Evolutionary conservation across 2,113 vertebrate species (phyloP).

Genomic region (Microtus ochrogaster): DNA sequence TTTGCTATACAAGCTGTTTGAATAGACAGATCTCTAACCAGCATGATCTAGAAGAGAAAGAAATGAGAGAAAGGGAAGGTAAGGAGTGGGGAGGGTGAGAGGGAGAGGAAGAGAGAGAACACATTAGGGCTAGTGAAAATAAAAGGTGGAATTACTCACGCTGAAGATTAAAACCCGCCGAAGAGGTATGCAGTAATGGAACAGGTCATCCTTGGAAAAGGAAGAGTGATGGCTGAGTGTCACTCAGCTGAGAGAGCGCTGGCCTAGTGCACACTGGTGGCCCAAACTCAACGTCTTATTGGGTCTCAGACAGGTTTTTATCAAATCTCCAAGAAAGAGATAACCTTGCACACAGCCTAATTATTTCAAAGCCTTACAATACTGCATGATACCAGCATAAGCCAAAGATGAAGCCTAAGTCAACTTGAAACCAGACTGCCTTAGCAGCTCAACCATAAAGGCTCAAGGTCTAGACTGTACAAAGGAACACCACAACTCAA

Average conservation of each 20-base stretch:
- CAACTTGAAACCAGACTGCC: accelerated
- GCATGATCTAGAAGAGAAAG: accelerated
- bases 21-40: neutral
- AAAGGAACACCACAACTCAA: neutral
- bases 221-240: neutral
- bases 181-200: neutral
- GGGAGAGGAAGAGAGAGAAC: neutral
- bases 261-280: no score
- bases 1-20: neutral
- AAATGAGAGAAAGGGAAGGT: accelerated
- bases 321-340: neutral
- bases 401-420: neutral
- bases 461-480: no score
- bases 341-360: neutral
- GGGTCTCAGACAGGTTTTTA: neutral
- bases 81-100: neutral
- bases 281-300: neutral
- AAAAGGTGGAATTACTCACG: neutral
- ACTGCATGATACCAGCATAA: neutral
- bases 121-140: neutral
- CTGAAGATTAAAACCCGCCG: neutral
- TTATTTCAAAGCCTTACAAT: neutral
- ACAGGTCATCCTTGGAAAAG: neutral
- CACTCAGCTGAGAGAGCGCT: no score
- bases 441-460: neutral